Conservation (phyloP, 2,888 invertebrate genomes). For the Baronia brevicornis region DNA sequence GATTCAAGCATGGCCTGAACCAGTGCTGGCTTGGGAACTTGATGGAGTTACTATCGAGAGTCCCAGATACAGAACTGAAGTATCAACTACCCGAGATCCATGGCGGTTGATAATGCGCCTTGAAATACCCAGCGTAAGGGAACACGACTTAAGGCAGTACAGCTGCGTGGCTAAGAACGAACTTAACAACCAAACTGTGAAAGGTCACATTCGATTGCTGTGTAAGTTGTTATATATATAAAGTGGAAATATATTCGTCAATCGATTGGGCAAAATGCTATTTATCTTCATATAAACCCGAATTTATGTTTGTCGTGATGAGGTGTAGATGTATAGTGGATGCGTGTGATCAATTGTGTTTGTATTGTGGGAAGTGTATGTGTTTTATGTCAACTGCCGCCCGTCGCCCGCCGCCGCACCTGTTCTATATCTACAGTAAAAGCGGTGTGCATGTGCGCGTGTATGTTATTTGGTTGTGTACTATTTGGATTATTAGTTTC, state of each 20-base stretch:
- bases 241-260: too few species aligned
- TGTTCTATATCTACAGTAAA: too few species aligned
- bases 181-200: conserved; percentile 84
- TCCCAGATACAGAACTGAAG: conserved; percentile 50
- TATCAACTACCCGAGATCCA: conserved; percentile 44
- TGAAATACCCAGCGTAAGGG: conserved; percentile 81
- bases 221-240: conserved; percentile 35
- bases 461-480: too few species aligned
- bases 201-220: conserved; percentile 71
- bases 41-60: conserved; percentile 84
- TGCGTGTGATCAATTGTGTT: too few species aligned
- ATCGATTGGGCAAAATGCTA: too few species aligned
- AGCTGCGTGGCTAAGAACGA: conserved; percentile 91
- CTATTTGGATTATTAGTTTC: too few species aligned
- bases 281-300: too few species aligned
- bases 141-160: conserved; percentile 84
- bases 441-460: background rate
- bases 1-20: conserved; percentile 92
- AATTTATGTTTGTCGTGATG: too few species aligned
- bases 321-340: too few species aligned
- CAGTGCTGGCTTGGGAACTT: conserved; percentile 90
- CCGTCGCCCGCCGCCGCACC: too few species aligned
- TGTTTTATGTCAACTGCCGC: too few species aligned
- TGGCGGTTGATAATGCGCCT: conserved; percentile 86
- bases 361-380: too few species aligned